Conservation (phyloP, 2,113 vertebrate genomes). For the Setophaga petechia region DNA sequence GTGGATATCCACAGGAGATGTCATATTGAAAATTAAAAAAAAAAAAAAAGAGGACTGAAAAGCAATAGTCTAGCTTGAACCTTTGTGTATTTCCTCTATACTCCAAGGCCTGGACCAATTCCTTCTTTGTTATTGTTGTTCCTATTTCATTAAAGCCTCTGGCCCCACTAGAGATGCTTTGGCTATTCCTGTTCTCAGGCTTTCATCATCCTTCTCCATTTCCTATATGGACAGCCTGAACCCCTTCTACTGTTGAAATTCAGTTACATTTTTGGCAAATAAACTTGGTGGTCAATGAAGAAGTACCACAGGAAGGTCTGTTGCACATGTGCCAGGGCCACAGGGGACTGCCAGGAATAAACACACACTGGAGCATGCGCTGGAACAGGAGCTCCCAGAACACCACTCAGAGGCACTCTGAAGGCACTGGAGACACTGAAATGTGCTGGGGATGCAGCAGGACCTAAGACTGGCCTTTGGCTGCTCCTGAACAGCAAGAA, state of each 20-base stretch:
- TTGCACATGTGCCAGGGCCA: neutral
- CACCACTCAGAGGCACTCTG: neutral
- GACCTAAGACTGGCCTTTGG: neutral
- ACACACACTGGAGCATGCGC: fast-evolving
- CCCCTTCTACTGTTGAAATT: neutral
- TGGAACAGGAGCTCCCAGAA: neutral
- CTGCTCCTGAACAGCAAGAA: neutral
- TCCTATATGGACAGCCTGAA: neutral
- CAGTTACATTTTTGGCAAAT: neutral
- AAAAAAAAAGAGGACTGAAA: neutral
- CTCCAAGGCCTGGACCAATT: neutral
- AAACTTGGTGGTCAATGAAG: neutral
- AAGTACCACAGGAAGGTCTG: neutral
- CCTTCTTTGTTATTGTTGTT: neutral
- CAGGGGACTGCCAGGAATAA: neutral
- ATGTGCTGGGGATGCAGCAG: neutral
- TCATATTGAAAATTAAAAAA: neutral
- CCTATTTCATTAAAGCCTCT: neutral
- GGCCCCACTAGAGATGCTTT: neutral
- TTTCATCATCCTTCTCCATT: neutral
- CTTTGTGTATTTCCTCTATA: neutral
- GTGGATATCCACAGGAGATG: neutral
- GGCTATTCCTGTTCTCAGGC: neutral
- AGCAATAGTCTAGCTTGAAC: neutral
- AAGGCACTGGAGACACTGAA: neutral